These are phyloP conservation scores for Phrynocephalus guinanensis DNA, from an alignment of 2,797 vertebrate species.

Conservation along the genomic window DNA sequence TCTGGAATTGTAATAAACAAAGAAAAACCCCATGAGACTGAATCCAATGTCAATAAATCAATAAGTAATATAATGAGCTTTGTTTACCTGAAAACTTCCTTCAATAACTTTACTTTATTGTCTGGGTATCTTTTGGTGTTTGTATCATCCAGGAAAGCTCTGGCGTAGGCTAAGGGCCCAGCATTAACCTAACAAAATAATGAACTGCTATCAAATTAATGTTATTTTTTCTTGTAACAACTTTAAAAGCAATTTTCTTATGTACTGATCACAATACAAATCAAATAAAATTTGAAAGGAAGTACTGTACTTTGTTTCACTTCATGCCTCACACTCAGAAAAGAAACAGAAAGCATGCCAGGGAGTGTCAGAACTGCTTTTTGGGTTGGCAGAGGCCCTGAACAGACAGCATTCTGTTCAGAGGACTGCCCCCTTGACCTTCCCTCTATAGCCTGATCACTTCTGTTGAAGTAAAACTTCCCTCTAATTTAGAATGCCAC, in stretches of 20 bases:
- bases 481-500: not conserved
- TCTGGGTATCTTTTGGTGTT: conserved; percentile 95
- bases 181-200: conserved; percentile 87
- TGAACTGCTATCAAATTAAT: not conserved
- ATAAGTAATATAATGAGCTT: not conserved
- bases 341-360: not conserved
- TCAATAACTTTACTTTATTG: conserved; percentile 96
- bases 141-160: conserved; percentile 92
- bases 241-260: not conserved
- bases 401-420: not conserved
- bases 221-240: not conserved
- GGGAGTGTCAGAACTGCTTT: not conserved
- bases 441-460: too few species aligned
- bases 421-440: too few species aligned
- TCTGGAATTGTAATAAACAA: conserved; percentile 73
- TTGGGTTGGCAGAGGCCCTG: not conserved
- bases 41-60: not conserved
- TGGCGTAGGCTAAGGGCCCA: conserved; percentile 94
- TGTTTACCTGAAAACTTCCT: conserved; percentile 95
- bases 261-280: not conserved
- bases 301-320: not conserved
- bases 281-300: not conserved
- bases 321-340: conserved; percentile 27
- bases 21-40: conserved; percentile 17
- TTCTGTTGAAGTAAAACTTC: too few species aligned